These are phyloP conservation scores for Phymatocera aterrima DNA, from an alignment of 2,888 invertebrate species.

Conservation along the genomic window DNA sequence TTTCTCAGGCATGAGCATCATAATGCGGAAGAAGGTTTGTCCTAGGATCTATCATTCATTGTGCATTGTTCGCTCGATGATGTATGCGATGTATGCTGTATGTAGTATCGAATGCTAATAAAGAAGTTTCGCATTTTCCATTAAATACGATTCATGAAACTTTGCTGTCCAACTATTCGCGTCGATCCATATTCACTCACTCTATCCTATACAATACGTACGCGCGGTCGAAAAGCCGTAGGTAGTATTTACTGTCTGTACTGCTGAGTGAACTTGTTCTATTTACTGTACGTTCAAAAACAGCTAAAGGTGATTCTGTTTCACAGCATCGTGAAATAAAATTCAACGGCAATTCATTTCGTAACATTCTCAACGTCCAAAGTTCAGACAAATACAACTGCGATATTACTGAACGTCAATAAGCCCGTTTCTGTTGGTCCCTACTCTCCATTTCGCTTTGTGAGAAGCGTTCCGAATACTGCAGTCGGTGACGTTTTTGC, in stretches of 20 bases:
- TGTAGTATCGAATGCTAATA: too few relatives aligned
- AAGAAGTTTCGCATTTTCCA: too few relatives aligned
- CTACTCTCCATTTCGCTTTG: not conserved
- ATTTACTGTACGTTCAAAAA: not conserved
- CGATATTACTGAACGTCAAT: not conserved
- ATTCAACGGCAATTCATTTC: not conserved
- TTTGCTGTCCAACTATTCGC: too few relatives aligned
- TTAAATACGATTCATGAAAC: too few relatives aligned
- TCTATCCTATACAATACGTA: too few relatives aligned
- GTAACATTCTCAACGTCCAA: not conserved
- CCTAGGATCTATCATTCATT: too few relatives aligned
- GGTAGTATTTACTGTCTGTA: not conserved
- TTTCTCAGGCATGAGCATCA: too few relatives aligned
- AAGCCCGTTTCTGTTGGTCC: not conserved
- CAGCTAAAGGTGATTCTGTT: not conserved
- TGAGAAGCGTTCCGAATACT: not conserved
- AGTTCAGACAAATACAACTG: constrained; percentile 24
- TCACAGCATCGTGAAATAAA: not conserved
- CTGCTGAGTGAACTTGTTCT: not conserved
- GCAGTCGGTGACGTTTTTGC: constrained; percentile 22
- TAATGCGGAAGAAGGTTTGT: too few relatives aligned
- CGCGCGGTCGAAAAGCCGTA: not conserved
- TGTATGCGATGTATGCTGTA: too few relatives aligned
- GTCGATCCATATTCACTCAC: too few relatives aligned
- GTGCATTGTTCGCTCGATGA: too few relatives aligned